Percentiles rank a stretch among this genome's conserved stretches.
phyloP scores from a whole-genome alignment of 2,888 invertebrate genomes.

The Philopedon plagiatum region DNA sequence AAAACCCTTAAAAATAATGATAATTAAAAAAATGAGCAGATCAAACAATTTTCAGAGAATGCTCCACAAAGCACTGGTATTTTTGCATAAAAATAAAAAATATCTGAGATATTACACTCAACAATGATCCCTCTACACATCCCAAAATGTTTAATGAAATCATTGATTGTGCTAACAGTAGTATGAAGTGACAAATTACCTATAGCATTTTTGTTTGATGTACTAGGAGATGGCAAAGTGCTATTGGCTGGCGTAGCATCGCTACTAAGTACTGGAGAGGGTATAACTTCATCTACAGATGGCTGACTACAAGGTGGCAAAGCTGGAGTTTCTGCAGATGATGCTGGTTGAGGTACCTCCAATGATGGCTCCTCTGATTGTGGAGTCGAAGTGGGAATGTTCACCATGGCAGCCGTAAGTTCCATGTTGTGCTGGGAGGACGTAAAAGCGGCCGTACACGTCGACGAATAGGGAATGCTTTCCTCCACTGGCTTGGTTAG shows the following conservation, averaged over 20 bases:
- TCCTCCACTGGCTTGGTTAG: conserved; percentile 73
- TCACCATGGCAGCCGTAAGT: conserved; percentile 85
- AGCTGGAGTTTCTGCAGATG: conserved; percentile 39
- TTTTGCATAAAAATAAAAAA: too few species aligned
- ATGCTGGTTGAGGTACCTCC: conserved; percentile 36
- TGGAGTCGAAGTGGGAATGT: conserved; percentile 67
- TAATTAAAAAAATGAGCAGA: too few species aligned
- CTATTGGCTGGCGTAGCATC: conserved; percentile 61
- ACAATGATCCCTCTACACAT: too few species aligned
- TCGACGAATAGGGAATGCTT: conserved; percentile 69
- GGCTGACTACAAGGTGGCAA: conserved; percentile 22
- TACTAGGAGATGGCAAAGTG: conserved; percentile 66
- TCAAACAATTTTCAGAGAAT: too few species aligned
- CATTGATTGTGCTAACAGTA: not conserved
- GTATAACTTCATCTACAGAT: conserved; percentile 55
- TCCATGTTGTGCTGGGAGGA: conserved; percentile 88
- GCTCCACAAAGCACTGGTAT: too few species aligned
- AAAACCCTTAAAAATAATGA: too few species aligned
- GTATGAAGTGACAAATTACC: conserved; percentile 62
- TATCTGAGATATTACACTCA: too few species aligned
- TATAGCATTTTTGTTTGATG: conserved; percentile 64
- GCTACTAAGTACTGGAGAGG: conserved; percentile 59
- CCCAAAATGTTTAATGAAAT: too few species aligned
- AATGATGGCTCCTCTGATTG: conserved; percentile 50
- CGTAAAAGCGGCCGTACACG: conserved; percentile 84